Evolutionary conservation across 2,888 invertebrate genomes (phyloP).

Genomic region (Lissocephala sabroskyi): DNA sequence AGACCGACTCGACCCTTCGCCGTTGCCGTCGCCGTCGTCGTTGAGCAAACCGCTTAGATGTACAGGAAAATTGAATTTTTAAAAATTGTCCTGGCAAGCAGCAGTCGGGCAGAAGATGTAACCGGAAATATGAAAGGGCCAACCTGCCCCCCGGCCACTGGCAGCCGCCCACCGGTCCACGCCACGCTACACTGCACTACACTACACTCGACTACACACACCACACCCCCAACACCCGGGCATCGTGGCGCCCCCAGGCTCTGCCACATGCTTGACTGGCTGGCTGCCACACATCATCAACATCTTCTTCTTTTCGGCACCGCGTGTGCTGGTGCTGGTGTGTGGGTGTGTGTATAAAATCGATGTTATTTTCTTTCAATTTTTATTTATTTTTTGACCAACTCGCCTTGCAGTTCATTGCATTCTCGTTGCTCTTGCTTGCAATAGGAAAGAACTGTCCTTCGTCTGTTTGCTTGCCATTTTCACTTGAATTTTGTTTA

Average conservation of each 20-base stretch:
- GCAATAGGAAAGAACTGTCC: not conserved
- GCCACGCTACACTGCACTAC: conserved; percentile 8
- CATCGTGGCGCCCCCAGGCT: conserved; percentile 11
- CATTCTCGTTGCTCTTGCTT: conserved; percentile 12
- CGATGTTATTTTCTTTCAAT: conserved; percentile 27
- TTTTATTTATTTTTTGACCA: conserved; percentile 4
- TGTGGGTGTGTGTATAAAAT: conserved; percentile 16
- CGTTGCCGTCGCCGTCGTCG: conserved; percentile 1
- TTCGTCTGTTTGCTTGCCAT: not conserved
- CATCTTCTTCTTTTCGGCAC: conserved; percentile 35
- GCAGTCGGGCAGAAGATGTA: conserved; percentile 20
- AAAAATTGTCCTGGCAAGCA: conserved; percentile 52
- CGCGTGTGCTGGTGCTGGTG: not conserved
- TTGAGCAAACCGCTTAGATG: conserved; percentile 39
- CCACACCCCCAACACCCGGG: not conserved
- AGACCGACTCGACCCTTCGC: no score
- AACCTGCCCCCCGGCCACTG: no score
- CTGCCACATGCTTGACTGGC: no score
- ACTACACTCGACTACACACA: conserved; percentile 5
- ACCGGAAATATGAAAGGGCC: conserved; percentile 52
- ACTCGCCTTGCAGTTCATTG: conserved; percentile 43
- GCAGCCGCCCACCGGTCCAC: conserved; percentile 4
- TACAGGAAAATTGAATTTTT: conserved; percentile 60
- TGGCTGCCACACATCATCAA: conserved; percentile 48
- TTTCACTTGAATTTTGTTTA: conserved; percentile 44